Conservation (phyloP, 1,140 invertebrate species). For the Bombus impatiens region DNA sequence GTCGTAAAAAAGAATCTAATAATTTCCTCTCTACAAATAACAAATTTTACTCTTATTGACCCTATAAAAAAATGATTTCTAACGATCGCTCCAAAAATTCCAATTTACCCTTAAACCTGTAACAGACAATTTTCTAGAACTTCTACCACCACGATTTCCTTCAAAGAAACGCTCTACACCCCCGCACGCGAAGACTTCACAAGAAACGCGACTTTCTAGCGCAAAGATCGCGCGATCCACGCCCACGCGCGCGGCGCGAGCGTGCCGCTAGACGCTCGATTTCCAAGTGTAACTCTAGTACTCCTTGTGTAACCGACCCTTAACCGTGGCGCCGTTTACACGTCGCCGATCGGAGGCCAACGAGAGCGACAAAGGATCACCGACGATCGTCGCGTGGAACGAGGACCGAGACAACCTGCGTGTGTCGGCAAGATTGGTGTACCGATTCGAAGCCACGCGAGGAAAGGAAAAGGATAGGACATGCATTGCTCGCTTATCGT, state of each 20-base stretch:
- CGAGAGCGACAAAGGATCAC: slow-evolving; percentile 4
- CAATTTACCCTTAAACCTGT: no score
- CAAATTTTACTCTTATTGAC: no score
- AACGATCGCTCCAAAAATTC: no score
- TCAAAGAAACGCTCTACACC: not conserved
- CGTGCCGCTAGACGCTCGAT: slow-evolving; percentile 22
- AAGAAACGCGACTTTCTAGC: slow-evolving; percentile 32
- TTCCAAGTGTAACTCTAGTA: slow-evolving; percentile 37
- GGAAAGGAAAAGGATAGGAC: slow-evolving; percentile 23
- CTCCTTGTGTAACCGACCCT: slow-evolving; percentile 53
- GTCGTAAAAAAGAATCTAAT: no score
- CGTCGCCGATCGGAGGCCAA: slow-evolving; percentile 20
- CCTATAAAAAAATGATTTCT: no score
- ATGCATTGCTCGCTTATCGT: slow-evolving; percentile 66
- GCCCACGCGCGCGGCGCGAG: slow-evolving; percentile 7
- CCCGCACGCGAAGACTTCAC: slow-evolving; percentile 2
- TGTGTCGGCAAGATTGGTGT: slow-evolving; percentile 56
- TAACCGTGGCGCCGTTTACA: slow-evolving; percentile 49
- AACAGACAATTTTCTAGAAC: no score
- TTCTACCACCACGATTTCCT: no score
- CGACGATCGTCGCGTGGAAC: not conserved
- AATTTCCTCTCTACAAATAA: no score
- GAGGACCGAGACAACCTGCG: slow-evolving; percentile 59
- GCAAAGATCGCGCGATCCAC: slow-evolving; percentile 34
- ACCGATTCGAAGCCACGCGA: slow-evolving; percentile 13